Evolutionary conservation across 23 tunicate genomes (phyloP).

Genomic region (Ascidia mentula): DNA sequence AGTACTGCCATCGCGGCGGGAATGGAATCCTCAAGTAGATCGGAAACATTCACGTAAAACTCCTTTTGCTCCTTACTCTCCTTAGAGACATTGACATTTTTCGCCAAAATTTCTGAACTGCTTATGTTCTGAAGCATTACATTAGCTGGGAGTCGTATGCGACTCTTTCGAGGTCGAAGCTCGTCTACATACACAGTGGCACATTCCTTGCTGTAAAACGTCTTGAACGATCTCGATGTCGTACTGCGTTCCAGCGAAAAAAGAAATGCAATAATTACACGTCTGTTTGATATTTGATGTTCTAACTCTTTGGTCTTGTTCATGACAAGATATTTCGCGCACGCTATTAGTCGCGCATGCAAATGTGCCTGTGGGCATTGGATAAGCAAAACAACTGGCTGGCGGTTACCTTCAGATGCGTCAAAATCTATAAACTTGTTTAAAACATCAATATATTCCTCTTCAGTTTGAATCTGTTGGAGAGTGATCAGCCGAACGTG

Average conservation of each 20-base stretch:
- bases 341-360: conserved; percentile 36
- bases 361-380: conserved; percentile 67
- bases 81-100: conserved; percentile 2
- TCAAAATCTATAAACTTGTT: conserved; percentile 8
- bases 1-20: conserved; percentile 48
- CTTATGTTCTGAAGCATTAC: conserved; percentile 22
- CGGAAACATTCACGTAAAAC: background rate
- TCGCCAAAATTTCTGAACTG: conserved; percentile 33
- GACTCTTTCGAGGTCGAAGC: conserved; percentile 29
- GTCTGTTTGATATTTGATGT: background rate
- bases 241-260: conserved; percentile 57
- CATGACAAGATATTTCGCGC: conserved; percentile 46
- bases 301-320: conserved; percentile 36
- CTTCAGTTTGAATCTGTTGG: conserved; percentile 74
- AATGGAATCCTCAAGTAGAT: conserved; percentile 39
- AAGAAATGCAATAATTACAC: conserved; percentile 45
- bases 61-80: background rate
- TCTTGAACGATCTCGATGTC: background rate
- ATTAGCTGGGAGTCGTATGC: conserved; percentile 43
- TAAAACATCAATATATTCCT: conserved; percentile 13
- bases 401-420: background rate
- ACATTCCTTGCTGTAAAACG: conserved; percentile 44
- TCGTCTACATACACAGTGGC: conserved; percentile 62
- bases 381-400: conserved; percentile 31
- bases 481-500: conserved; percentile 51